Evolutionary conservation across 2,888 invertebrate species (phyloP), one percentile per base, ranked within the genome.

Genomic region (Cecidostiba fungosa): DNA sequence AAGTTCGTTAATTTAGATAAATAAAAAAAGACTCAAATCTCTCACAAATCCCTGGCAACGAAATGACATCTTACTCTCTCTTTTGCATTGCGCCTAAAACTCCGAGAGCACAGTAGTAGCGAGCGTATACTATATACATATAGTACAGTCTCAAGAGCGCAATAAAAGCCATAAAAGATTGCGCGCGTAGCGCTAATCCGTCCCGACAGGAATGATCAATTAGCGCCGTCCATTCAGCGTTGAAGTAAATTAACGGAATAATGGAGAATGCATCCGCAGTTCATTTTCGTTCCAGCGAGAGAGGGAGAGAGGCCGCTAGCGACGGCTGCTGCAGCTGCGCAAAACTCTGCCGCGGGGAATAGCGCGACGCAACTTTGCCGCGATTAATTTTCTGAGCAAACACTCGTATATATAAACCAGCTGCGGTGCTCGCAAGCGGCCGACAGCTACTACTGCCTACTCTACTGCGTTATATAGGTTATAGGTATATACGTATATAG

Each of bases 351-450:
- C 79, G 69, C 70, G 23, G 79, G 79, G 47, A 66, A 69, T 78
- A 73, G 77, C 78, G 80, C 54, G 82, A 26, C 66, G 73, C 79
- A 79, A 84, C 85, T 84, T 86, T 26, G 59, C 54, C 73, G 74
- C 86, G 77, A 87, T 86, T 88, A 86, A 87, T 87, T 87, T 87
- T 74, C 79, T 80, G 78, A 82, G 82, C 77, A 77, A 85, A 85
- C 82, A 85, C 59, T 80, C 54, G 32, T 72, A 62, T 29, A 73
- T 70, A 59, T 80, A 72, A 79, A 54, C 23, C 79, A 72, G 50
- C 70, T 54, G 54, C 54, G 14, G 36, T n/a, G 32, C 12, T 43
- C 10, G 2, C 43, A 43, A 43, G 12, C 14, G 36, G 1, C 29
- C 43, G 74, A 32, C 32, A 23, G 54, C 59, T 26, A 66, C 29